These are phyloP conservation scores for Scaptomyza polygonia DNA, from an alignment of 2,888 invertebrate species.

Conservation along the genomic window DNA sequence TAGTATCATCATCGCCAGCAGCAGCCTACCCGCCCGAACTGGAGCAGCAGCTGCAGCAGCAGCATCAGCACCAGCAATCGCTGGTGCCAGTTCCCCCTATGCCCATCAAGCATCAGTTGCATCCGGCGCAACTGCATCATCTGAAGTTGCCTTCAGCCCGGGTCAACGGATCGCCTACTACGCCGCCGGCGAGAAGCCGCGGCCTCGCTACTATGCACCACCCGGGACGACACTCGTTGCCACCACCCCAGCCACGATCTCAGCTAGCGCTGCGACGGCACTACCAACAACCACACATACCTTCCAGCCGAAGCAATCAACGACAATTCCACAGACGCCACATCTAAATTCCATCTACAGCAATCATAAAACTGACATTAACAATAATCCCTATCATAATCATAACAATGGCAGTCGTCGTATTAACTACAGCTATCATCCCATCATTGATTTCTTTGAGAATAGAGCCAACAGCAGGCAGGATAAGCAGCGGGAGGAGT, in stretches of 20 bases:
- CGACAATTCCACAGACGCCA: constrained; percentile 65
- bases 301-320: constrained; percentile 56
- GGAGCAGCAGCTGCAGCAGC: constrained; percentile 46
- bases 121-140: constrained; percentile 59
- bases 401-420: constrained; percentile 82
- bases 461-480: constrained; percentile 64
- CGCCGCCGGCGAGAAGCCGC: constrained; percentile 55
- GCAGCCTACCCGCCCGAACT: constrained; percentile 67
- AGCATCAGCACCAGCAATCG: constrained; percentile 23
- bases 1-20: constrained; percentile 39
- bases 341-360: constrained; percentile 67
- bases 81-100: constrained; percentile 61
- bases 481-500: constrained; percentile 19
- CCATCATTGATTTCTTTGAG: constrained; percentile 92
- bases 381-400: background rate
- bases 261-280: constrained; percentile 62
- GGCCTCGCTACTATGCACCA: constrained; percentile 74
- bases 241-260: constrained; percentile 37
- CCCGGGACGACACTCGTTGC: constrained; percentile 48
- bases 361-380: constrained; percentile 23
- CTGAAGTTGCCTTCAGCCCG: constrained; percentile 58
- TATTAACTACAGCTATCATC: constrained; percentile 92
- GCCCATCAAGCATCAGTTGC: constrained; percentile 66
- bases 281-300: constrained; percentile 61
- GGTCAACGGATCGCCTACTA: constrained; percentile 41